Conservation (phyloP, 2,888 invertebrate genomes). For the Thereva unica region DNA sequence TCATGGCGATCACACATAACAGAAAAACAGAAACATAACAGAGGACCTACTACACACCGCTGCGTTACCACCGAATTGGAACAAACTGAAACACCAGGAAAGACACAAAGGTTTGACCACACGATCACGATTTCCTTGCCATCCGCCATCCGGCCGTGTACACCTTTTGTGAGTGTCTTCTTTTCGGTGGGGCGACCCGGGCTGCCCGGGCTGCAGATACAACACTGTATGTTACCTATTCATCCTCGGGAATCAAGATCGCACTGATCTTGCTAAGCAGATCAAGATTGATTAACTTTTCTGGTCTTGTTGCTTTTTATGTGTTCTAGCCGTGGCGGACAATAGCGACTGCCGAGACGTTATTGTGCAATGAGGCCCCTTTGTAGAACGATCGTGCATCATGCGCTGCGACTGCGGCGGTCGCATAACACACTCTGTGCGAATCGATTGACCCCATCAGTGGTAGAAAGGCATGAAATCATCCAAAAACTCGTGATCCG, state of each 20-base stretch:
- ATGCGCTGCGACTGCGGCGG: slow-evolving; percentile 21
- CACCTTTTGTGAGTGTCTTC: slow-evolving; percentile 40
- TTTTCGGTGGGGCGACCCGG: slow-evolving; percentile 22
- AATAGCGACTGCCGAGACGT: not conserved
- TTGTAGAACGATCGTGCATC: slow-evolving; percentile 33
- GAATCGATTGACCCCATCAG: slow-evolving; percentile 38
- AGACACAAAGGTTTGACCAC: slow-evolving; percentile 39
- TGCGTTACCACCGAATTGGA: slow-evolving; percentile 35
- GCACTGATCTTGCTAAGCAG: slow-evolving; percentile 41
- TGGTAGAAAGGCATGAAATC: slow-evolving; percentile 9
- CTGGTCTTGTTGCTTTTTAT: slow-evolving; percentile 27
- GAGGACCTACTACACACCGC: slow-evolving; percentile 7
- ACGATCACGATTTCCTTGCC: slow-evolving; percentile 42
- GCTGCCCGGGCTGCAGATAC: no score
- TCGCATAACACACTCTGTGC: slow-evolving; percentile 33
- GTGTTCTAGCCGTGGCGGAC: slow-evolving; percentile 7
- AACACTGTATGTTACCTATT: slow-evolving; percentile 28
- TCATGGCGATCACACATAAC: slow-evolving; percentile 25
- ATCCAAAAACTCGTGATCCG: slow-evolving; percentile 13
- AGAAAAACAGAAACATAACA: slow-evolving; percentile 6
- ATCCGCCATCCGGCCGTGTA: slow-evolving; percentile 36
- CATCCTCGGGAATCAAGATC: slow-evolving; percentile 31
- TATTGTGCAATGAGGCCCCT: slow-evolving; percentile 32
- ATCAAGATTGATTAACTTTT: slow-evolving; percentile 43
- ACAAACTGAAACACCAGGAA: slow-evolving; percentile 32